phyloP scores from a whole-genome alignment of 92 coral and sea anemone genomes.

The Blastomussa wellsi region DNA sequence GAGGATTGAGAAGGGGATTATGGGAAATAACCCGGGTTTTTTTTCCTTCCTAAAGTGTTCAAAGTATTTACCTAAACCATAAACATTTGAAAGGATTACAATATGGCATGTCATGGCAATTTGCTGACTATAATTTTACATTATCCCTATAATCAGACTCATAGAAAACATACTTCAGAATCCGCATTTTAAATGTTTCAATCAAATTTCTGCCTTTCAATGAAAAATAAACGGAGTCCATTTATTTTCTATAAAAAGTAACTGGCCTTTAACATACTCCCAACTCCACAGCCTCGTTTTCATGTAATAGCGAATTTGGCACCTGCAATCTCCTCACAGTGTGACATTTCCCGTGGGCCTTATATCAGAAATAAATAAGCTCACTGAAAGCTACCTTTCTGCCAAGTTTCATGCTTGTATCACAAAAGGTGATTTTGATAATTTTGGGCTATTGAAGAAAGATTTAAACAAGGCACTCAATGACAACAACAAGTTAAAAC shows the following conservation, averaged over 20 bases:
- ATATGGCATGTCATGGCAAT: too few species aligned
- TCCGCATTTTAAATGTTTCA: too few species aligned
- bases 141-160: too few species aligned
- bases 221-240: too few species aligned
- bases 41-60: neutral
- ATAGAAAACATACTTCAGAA: too few species aligned
- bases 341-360: neutral
- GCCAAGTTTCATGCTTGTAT: conserved; percentile 18
- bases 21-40: neutral
- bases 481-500: too few species aligned
- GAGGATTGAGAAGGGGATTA: neutral
- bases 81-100: conserved; percentile 4
- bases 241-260: too few species aligned
- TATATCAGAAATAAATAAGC: neutral
- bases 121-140: too few species aligned
- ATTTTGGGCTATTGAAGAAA: neutral
- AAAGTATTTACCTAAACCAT: neutral
- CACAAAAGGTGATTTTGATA: neutral
- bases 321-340: neutral
- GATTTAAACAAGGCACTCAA: too few species aligned
- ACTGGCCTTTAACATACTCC: neutral
- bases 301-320: conserved; percentile 17
- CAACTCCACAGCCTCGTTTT: conserved; percentile 13
- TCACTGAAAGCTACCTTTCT: neutral
- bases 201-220: too few species aligned